Conservation (phyloP, 2,888 invertebrate genomes). For the Didymodactylos carnosus region DNA sequence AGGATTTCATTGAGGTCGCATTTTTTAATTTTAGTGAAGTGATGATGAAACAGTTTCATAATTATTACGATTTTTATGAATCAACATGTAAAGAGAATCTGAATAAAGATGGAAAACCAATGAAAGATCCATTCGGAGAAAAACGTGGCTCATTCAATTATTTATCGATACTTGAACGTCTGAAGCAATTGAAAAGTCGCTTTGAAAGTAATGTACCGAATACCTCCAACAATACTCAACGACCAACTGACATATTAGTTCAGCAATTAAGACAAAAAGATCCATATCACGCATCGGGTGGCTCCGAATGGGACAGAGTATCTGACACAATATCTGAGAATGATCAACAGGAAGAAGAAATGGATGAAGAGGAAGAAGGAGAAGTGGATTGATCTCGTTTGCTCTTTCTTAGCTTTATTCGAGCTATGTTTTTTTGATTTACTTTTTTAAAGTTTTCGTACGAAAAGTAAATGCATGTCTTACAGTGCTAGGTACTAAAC, state of each 20-base stretch:
- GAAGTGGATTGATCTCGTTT: too few relatives aligned
- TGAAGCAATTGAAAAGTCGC: neutral
- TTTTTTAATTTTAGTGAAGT: too few relatives aligned
- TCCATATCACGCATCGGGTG: neutral
- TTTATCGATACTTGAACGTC: neutral
- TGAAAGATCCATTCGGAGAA: constrained; percentile 24
- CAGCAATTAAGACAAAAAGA: neutral
- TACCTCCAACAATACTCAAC: neutral
- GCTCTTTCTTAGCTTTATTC: too few relatives aligned
- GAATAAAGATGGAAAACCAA: constrained; percentile 33
- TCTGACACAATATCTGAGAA: too few relatives aligned
- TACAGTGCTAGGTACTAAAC: too few relatives aligned
- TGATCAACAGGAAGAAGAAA: too few relatives aligned
- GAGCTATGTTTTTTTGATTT: too few relatives aligned
- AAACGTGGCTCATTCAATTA: neutral
- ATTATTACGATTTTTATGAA: constrained; percentile 40
- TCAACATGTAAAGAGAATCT: constrained; percentile 32
- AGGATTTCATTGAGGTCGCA: too few relatives aligned
- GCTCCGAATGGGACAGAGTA: neutral
- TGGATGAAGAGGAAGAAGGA: too few relatives aligned
- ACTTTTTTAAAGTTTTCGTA: too few relatives aligned
- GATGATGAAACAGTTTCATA: constrained; percentile 40
- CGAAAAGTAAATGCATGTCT: too few relatives aligned
- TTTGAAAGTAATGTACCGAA: neutral
- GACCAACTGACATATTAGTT: neutral